Evolutionary conservation across 2,113 vertebrate genomes (phyloP).

Genomic region (Galbula dea): DNA sequence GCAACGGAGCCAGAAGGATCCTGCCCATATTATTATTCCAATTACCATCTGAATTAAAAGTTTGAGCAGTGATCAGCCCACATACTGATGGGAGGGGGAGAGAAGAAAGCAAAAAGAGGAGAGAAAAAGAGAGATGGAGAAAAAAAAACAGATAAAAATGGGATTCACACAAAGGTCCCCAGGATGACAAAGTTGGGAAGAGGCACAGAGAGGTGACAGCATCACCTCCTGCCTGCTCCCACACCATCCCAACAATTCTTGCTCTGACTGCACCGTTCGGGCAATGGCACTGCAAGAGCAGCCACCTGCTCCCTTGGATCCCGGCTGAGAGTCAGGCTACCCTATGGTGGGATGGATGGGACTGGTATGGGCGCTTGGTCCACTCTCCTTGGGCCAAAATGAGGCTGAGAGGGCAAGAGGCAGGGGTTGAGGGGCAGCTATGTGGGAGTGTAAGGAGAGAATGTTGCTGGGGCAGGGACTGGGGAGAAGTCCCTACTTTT

Average conservation of each 20-base stretch:
- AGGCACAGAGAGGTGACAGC: conserved; percentile 57
- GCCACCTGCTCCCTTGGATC: neutral
- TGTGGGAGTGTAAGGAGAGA: neutral
- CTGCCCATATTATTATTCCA: conserved; percentile 86
- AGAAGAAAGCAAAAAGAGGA: conserved; percentile 63
- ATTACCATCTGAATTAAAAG: conserved; percentile 90
- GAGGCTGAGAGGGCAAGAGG: neutral
- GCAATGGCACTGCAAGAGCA: rapidly evolving
- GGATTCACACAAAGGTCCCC: conserved; percentile 50
- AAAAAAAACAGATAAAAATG: conserved; percentile 72
- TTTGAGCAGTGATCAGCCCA: conserved; percentile 81
- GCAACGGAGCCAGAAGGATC: conserved; percentile 81
- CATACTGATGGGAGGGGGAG: conserved; percentile 70
- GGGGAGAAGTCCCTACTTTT: neutral
- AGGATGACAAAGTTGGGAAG: conserved; percentile 44
- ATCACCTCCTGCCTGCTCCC: conserved; percentile 12
- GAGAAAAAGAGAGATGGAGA: conserved; percentile 53
- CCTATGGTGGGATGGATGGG: neutral
- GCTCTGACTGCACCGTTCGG: neutral
- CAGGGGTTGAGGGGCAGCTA: rapidly evolving
- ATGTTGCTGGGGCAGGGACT: neutral
- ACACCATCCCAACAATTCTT: neutral
- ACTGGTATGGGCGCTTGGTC: neutral
- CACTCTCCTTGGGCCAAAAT: neutral
- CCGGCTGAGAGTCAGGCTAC: rapidly evolving